Conservation (phyloP, 35 echinoderm and acorn worm genomes). For the Patiria miniata region DNA sequence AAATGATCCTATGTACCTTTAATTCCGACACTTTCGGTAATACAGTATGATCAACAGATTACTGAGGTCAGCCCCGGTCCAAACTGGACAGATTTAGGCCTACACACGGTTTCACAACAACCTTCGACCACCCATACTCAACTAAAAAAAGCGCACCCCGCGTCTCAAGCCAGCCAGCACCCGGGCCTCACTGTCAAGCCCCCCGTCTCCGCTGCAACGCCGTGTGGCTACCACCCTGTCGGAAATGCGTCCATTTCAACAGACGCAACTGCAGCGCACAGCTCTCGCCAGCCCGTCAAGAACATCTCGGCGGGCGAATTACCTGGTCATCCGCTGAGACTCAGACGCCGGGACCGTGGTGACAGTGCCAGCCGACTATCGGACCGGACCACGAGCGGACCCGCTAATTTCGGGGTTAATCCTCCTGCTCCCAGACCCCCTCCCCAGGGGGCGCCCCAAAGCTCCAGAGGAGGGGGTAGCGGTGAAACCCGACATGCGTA, state of each 20-base stretch:
- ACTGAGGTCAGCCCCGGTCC: too few relatives aligned
- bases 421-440: background rate
- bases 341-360: background rate
- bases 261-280: background rate
- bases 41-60: too few relatives aligned
- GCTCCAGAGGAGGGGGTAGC: background rate
- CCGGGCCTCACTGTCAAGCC: background rate
- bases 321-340: background rate
- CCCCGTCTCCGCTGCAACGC: too few relatives aligned
- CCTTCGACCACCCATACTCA: too few relatives aligned
- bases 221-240: conserved; percentile 5
- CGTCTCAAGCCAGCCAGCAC: background rate
- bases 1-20: too few relatives aligned
- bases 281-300: background rate
- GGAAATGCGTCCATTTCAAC: conserved; percentile 21
- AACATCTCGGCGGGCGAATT: conserved; percentile 2
- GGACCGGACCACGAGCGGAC: background rate
- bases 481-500: background rate
- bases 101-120: too few relatives aligned
- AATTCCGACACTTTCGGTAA: too few relatives aligned
- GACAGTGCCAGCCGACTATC: background rate
- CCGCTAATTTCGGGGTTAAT: conserved; percentile 4
- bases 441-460: background rate
- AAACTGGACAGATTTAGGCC: too few relatives aligned
- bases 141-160: too few relatives aligned